Evolutionary conservation across 2,888 invertebrate species (phyloP).

Genomic region (Acrobasis consociella): DNA sequence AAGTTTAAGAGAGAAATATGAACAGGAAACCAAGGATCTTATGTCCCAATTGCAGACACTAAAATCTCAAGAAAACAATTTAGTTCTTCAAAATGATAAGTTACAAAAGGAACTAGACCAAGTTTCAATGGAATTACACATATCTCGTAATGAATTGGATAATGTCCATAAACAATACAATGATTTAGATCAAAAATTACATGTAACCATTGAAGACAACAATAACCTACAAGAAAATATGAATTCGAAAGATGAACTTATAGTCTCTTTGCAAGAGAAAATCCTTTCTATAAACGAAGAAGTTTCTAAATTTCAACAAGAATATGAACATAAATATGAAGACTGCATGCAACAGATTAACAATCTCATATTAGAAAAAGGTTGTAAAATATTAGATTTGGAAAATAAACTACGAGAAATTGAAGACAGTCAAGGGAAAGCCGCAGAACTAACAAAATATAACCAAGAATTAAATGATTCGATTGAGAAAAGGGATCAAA

Average conservation of each 20-base stretch:
- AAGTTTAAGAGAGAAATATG: constrained; percentile 30
- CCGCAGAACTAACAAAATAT: constrained; percentile 32
- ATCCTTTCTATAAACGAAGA: constrained; percentile 27
- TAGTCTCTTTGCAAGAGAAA: constrained; percentile 35
- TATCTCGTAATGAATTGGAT: constrained; percentile 26
- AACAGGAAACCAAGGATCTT: constrained; percentile 34
- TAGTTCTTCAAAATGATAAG: not conserved
- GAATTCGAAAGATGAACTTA: constrained; percentile 32
- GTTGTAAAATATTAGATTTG: constrained; percentile 33
- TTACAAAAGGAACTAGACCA: constrained; percentile 5
- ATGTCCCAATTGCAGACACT: constrained; percentile 10
- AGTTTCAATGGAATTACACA: constrained; percentile 17
- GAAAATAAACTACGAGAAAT: constrained; percentile 31
- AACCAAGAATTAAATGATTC: constrained; percentile 33
- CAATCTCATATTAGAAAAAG: constrained; percentile 38
- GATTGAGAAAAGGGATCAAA: constrained; percentile 36
- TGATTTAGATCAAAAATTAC: constrained; percentile 32
- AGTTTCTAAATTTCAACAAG: constrained; percentile 24
- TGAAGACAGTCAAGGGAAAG: constrained; percentile 37
- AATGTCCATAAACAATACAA: constrained; percentile 28
- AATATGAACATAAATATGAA: constrained; percentile 22
- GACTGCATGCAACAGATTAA: constrained; percentile 32
- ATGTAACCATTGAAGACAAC: constrained; percentile 31
- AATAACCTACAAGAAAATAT: constrained; percentile 32
- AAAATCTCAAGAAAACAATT: not conserved